These are phyloP conservation scores for Diadema setosum DNA, from an alignment of 35 echinoderm and acorn worm genomes.

Conservation along the genomic window DNA sequence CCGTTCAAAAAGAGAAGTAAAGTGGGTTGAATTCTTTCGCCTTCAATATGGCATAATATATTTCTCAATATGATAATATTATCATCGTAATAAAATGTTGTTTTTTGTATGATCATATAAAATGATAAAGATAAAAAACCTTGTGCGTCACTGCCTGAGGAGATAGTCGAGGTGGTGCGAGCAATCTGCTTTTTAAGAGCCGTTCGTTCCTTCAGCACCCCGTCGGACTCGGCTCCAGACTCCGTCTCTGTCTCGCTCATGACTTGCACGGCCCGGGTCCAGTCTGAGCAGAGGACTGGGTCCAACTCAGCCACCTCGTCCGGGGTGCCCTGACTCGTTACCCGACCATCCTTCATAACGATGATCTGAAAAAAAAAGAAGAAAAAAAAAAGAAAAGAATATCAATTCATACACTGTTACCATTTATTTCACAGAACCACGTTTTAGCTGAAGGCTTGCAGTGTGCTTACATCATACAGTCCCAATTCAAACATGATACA, in stretches of 20 bases:
- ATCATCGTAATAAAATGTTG: too few species aligned
- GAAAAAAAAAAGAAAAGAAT: too few species aligned
- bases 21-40: too few species aligned
- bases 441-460: too few species aligned
- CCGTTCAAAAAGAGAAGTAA: too few species aligned
- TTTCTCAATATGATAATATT: too few species aligned
- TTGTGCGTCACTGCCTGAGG: background rate
- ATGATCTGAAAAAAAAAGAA: conserved; percentile 58
- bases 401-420: too few species aligned
- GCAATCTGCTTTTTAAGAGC: background rate
- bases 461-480: too few species aligned
- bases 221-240: conserved; percentile 21
- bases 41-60: too few species aligned
- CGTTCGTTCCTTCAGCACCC: conserved; percentile 6
- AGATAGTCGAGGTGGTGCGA: background rate
- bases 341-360: conserved; percentile 60
- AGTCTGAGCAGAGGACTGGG: conserved; percentile 28
- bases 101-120: background rate
- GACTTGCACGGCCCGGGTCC: conserved; percentile 37
- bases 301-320: conserved; percentile 47
- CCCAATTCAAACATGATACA: too few species aligned
- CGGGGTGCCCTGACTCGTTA: conserved; percentile 26
- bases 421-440: too few species aligned
- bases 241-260: conserved; percentile 40
- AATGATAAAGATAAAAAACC: background rate